A percentile compares a stretch with the other conserved stretches of the same genome.
Evolutionary conservation across 1,140 invertebrate genomes (phyloP).

Genomic region (Drosophila kepulauana): DNA sequence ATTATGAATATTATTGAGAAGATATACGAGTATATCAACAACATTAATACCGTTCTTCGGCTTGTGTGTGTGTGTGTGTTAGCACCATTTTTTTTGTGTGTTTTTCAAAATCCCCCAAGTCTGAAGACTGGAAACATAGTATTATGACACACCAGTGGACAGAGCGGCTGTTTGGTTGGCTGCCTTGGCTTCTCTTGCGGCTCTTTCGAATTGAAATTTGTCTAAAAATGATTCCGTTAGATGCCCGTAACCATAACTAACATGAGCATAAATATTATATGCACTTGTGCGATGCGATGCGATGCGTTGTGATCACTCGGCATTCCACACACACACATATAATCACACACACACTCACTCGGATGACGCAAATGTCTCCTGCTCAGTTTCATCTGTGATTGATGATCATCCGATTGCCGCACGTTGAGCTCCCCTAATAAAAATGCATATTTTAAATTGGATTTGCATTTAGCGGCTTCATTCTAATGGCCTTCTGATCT

Average conservation of each 20-base stretch:
- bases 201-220: conserved; percentile 28
- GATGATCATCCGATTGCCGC: conserved; percentile 15
- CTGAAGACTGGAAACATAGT: conserved; percentile 21
- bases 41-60: conserved; percentile 61
- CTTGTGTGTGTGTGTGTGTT: conserved; percentile 37
- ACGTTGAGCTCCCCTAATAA: conserved; percentile 13
- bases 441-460: conserved; percentile 14
- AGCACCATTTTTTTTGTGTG: conserved; percentile 38
- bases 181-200: conserved; percentile 10
- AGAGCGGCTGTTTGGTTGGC: background rate
- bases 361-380: conserved; percentile 26
- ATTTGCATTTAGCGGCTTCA: conserved; percentile 2
- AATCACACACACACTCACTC: background rate
- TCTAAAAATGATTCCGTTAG: conserved; percentile 27
- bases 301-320: conserved; percentile 25
- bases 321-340: conserved; percentile 20
- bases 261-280: conserved; percentile 30
- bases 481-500: conserved; percentile 14
- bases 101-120: background rate
- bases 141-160: conserved; percentile 62
- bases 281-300: conserved; percentile 11
- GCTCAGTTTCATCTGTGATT: background rate
- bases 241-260: conserved; percentile 12
- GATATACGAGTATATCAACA: conserved; percentile 49
- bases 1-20: conserved; percentile 72